phyloP scores from a whole-genome alignment of 2,113 vertebrate genomes.

The Leucosticte australis region DNA sequence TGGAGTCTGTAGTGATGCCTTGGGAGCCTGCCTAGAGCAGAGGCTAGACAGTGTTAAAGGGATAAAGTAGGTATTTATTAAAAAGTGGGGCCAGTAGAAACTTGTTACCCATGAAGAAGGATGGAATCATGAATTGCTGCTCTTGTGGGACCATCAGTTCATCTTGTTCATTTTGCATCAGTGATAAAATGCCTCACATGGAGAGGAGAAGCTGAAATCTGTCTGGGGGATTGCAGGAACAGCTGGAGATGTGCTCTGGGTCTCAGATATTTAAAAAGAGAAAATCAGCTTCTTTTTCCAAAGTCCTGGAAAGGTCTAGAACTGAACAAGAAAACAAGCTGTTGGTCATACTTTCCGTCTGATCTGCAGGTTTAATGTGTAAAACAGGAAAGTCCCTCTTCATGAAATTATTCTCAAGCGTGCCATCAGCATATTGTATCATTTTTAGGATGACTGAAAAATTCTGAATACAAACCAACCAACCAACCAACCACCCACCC shows the following conservation, averaged over 20 bases:
- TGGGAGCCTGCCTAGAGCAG: background rate
- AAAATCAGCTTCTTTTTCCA: background rate
- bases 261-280: background rate
- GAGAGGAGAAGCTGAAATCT: background rate
- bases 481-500: background rate
- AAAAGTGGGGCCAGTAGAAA: background rate
- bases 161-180: background rate
- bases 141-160: background rate
- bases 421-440: background rate
- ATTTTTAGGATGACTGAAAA: background rate
- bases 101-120: background rate
- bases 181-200: background rate
- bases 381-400: conserved; percentile 24
- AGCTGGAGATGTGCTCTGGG: background rate
- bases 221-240: background rate
- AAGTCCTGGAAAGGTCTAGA: background rate
- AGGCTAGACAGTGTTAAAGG: background rate
- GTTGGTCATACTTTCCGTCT: background rate
- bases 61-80: background rate
- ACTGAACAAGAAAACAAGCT: background rate
- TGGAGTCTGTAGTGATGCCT: background rate
- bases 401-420: background rate
- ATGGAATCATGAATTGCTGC: background rate
- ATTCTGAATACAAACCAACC: background rate
- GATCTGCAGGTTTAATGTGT: background rate